These are phyloP conservation scores for Aphelinus atriplicis DNA, from an alignment of 1,140 invertebrate genomes.

Conservation along the genomic window DNA sequence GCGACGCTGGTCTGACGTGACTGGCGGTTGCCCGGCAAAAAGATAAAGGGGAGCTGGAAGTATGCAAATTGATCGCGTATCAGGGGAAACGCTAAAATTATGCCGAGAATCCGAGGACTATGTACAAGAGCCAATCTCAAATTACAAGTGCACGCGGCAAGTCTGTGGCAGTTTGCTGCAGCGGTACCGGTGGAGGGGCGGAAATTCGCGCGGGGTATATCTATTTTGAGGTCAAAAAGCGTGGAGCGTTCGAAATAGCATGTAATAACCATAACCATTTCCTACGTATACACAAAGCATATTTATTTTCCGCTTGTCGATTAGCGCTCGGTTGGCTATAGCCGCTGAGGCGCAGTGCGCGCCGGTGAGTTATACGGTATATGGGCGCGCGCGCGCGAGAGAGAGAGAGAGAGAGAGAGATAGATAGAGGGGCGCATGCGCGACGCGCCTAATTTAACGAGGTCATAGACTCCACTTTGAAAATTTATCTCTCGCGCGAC, in stretches of 20 bases:
- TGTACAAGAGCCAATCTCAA: neutral
- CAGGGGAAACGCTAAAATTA: too few species aligned
- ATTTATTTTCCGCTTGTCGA: conserved; percentile 21
- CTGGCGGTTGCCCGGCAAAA: too few species aligned
- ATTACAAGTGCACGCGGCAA: neutral
- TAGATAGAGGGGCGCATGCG: neutral
- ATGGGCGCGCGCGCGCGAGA: too few species aligned
- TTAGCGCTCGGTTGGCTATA: neutral
- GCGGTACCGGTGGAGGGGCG: too few species aligned
- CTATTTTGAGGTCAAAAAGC: conserved; percentile 6
- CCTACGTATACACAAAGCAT: conserved; percentile 5
- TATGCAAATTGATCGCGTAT: too few species aligned
- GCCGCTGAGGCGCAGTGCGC: too few species aligned
- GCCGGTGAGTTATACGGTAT: too few species aligned
- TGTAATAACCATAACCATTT: conserved; percentile 11
- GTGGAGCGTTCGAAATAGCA: conserved; percentile 1
- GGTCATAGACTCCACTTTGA: neutral
- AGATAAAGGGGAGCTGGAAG: too few species aligned
- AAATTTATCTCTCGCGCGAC: conserved; percentile 1
- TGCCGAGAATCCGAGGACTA: too few species aligned
- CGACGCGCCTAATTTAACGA: conserved; percentile 16
- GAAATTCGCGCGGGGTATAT: neutral
- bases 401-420: too few species aligned
- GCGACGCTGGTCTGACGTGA: too few species aligned
- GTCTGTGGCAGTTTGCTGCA: neutral